Percentiles rank a stretch among this genome's conserved stretches.
Evolutionary conservation across 1,140 invertebrate genomes (phyloP).

Genomic region (Periplaneta americana): DNA sequence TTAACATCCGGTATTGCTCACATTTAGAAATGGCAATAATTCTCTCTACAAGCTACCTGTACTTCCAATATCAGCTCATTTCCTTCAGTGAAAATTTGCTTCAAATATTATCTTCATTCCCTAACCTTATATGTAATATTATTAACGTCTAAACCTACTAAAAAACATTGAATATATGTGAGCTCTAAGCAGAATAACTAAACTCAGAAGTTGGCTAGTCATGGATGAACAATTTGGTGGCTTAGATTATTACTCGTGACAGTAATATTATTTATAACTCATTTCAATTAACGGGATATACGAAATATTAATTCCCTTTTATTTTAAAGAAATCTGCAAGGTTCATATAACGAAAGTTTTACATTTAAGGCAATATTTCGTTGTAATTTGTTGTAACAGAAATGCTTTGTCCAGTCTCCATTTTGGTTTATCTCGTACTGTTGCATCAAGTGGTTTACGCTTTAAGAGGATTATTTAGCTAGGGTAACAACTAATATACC

Average conservation of each 20-base stretch:
- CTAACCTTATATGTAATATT: neutral
- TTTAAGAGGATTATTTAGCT: neutral
- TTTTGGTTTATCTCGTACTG: conserved; percentile 22
- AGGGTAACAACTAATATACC: neutral
- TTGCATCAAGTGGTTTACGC: conserved; percentile 3
- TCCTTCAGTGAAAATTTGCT: neutral
- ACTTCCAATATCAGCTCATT: no score
- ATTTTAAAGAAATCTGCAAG: neutral
- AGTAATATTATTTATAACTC: neutral
- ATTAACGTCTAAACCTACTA: neutral
- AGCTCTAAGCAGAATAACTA: neutral
- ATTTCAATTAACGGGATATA: neutral
- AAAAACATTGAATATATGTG: neutral
- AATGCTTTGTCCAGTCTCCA: conserved; percentile 22
- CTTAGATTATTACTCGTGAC: neutral
- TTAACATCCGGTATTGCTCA: neutral
- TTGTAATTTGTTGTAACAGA: neutral
- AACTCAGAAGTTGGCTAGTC: neutral
- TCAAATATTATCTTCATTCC: neutral
- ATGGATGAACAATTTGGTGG: neutral
- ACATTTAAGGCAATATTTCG: neutral
- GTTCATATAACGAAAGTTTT: neutral
- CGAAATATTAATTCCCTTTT: neutral
- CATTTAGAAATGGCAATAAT: no score
- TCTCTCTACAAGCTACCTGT: no score